Evolutionary conservation across 2,797 vertebrate genomes (phyloP).

Genomic region (Galagoides demidoff): DNA sequence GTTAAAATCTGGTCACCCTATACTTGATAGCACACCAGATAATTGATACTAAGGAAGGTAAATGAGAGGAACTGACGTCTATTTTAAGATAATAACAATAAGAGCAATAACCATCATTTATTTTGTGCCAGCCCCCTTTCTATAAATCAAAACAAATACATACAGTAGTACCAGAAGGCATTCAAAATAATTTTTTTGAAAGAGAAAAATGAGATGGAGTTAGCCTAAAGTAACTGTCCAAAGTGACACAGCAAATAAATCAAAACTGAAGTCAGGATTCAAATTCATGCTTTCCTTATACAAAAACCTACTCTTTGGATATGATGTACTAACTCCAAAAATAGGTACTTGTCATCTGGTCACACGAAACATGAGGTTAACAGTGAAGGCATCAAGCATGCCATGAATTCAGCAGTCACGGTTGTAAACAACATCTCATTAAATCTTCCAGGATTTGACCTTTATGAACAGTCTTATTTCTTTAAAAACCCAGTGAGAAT

Average conservation of each 20-base stretch:
- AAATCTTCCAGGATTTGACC: not conserved
- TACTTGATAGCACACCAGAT: not conserved
- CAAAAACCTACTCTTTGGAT: not conserved
- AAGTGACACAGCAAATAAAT: not conserved
- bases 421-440: not conserved
- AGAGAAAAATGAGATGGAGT: not conserved
- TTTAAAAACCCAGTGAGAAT: not conserved
- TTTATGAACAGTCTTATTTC: not conserved
- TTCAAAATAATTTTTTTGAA: not conserved
- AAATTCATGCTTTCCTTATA: not conserved
- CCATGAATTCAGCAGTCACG: not conserved
- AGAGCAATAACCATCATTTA: not conserved
- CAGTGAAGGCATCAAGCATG: not conserved
- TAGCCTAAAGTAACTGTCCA: not conserved
- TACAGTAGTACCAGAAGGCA: not conserved
- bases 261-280: not conserved
- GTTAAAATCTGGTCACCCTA: no score
- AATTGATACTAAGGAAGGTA: not conserved
- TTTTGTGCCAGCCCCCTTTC: not conserved
- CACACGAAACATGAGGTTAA: not conserved
- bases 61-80: not conserved
- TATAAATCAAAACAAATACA: not conserved
- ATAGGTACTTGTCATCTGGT: not conserved
- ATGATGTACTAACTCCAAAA: not conserved
- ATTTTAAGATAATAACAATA: not conserved